Evolutionary conservation across 2,888 invertebrate genomes (phyloP), one percentile per base, ranked within the genome.

Genomic region (Patella caerulea): DNA sequence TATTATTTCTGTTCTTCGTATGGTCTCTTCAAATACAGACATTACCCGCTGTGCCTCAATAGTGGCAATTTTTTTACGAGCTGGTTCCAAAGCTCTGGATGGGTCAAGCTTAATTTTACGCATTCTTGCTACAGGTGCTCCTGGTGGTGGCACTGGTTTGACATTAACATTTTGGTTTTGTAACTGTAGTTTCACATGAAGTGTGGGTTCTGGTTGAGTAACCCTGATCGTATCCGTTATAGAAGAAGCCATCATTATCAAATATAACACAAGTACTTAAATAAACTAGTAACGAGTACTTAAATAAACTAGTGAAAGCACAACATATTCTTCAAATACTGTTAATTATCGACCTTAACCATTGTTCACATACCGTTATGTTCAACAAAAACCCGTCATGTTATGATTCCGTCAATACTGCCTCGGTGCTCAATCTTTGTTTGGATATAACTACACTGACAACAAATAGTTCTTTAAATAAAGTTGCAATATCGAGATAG

Each of bases 1-100:
- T 1, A 91, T 86, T 14, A 91, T 82, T 77, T 91, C 90, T 5
- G 85, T 83, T 77, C 88, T 85, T 71, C 83, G 83, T 52, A 91
- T 91, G 0, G 89, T 87, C 53, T 91, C 91, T 53, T 90, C 89
- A 80, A 91, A 86, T 2, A 91, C 91, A 29, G 89, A 87, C 91
- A 92, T 91, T 9, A 92, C 87, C 56, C 92, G 83, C 79, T 92
- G 91, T 0, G 91, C 86, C 78, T 92, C 92, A 73, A 92, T 83
- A 11, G 91, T 90, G 5, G 91, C 84, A 71, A 92, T 86, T 77
- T 92, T 92, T 79, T 91, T 92, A 52, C 90, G 83, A 2, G 90
- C 87, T 9, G 92, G 91, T 79, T 92, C 91, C 71, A 91, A 78
- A 15, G 90, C 90, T 73, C 90, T 81, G 12, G 88, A 82, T 24